Base-by-base conservation (phyloP, 2,113 vertebrate genomes). In the Ramphastos sulfuratus region DNA sequence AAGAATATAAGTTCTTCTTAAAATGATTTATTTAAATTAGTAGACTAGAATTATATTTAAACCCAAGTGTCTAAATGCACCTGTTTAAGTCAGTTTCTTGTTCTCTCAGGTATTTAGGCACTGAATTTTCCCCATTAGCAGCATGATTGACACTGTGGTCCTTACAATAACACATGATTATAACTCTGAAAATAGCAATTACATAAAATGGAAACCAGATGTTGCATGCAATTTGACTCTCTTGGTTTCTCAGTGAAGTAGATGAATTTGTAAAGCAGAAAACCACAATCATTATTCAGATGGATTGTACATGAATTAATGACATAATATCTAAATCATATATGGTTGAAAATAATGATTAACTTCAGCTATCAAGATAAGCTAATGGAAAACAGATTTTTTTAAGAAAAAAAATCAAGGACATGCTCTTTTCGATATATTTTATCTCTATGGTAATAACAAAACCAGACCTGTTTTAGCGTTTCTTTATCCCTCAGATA, bases 121-220 rank as follows among this genome's bases (percentile, higher is more conserved):
- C 97, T 97, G 97, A 97, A 97, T 97, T 98, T 98, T 97, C 98
- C 97, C 97, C 97, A 98, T 98, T 98, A 98, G 97, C 97, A 96
- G 96, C 96, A 97, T 98, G 98, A 98, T 98, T 98, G 98, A 98
- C 98, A 98, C 98, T 95, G 95, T 97, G 97, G 98, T 98, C 98
- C 98, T 97, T 98, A 98, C 98, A 98, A 98, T 98, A 98, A 98
- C 98, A 98, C 97, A 98, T 98, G 98, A 98, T 98, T 98, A 98
- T 98, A 98, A 98, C 98, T 98, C 97, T 97, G 98, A 98, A 98
- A 98, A 98, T 98, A 98, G 98, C 98, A 98, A 98, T 98, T 98
- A 98, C 96, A 97, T 95, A 96, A 97, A 98, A 98, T 98, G 98
- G 98, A 98, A 98, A 98, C 98, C 98, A 98, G 98, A 98, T 98